Conservation (phyloP, 2,797 vertebrate genomes). For the Hapalemur alaotrensis region DNA sequence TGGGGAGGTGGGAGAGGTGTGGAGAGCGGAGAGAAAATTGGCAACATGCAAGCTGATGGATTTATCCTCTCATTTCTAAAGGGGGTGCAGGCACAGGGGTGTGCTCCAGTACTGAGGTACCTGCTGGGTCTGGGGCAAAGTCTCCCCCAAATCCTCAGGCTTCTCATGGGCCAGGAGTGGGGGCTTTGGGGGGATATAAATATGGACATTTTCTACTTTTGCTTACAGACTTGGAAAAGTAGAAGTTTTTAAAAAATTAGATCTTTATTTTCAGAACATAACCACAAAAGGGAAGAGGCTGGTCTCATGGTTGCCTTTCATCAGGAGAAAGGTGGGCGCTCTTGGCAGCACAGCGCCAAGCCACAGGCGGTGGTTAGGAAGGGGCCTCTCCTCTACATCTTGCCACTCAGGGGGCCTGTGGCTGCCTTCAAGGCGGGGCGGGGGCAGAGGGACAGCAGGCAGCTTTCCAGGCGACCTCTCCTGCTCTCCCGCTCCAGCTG, state of each 20-base stretch:
- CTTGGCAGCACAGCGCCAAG: fast-evolving
- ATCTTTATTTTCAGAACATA: constrained; percentile 41
- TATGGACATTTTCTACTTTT: background rate
- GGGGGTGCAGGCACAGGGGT: constrained; percentile 2
- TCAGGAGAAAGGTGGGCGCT: fast-evolving
- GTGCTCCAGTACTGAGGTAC: background rate
- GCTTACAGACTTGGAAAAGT: background rate
- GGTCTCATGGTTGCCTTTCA: background rate
- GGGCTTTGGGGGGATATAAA: background rate
- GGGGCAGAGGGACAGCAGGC: fast-evolving
- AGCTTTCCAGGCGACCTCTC: background rate
- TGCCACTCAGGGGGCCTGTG: background rate
- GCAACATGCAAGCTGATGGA: constrained; percentile 42
- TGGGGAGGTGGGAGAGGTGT: constrained; percentile 78
- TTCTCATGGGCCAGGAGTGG: background rate
- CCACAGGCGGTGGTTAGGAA: fast-evolving
- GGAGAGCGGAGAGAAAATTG: constrained; percentile 65
- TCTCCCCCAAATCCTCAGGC: background rate
- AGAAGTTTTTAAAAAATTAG: background rate
- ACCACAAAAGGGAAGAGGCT: background rate
- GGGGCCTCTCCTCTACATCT: fast-evolving
- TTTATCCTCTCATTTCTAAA: constrained; percentile 59
- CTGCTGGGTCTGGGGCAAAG: background rate
- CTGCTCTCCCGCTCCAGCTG: too few relatives aligned
- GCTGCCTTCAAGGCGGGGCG: too few relatives aligned